Evolutionary conservation across 23 tunicate genomes (phyloP).

Genomic region (Oikopleura dioica): DNA sequence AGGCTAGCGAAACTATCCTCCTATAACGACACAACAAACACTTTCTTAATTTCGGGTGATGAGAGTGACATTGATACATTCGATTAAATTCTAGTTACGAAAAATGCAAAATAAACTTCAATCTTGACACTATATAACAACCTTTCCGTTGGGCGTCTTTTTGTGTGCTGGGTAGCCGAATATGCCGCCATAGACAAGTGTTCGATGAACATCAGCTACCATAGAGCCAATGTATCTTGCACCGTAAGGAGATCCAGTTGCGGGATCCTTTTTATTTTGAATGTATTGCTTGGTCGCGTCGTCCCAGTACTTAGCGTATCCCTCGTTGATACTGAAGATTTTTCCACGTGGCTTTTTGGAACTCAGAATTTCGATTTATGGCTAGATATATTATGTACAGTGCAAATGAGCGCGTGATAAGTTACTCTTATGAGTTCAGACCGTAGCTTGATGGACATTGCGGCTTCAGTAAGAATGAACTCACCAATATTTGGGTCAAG

Average conservation of each 20-base stretch:
- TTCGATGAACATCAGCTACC: conserved; percentile 94
- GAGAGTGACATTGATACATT: background rate
- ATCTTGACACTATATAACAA: background rate
- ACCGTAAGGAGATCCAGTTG: conserved; percentile 54
- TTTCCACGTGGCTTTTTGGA: too few relatives aligned
- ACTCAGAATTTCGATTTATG: too few relatives aligned
- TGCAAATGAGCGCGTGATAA: too few relatives aligned
- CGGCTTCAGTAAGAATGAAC: conserved; percentile 39
- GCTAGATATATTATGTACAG: too few relatives aligned
- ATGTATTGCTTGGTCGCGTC: conserved; percentile 57
- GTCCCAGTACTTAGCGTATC: conserved; percentile 78
- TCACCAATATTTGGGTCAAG: conserved; percentile 89
- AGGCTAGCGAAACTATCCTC: background rate
- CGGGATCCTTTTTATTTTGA: conserved; percentile 55
- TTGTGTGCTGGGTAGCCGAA: conserved; percentile 76
- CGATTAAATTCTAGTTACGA: background rate
- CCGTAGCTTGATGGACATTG: conserved; percentile 35
- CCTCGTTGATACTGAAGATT: conserved; percentile 86
- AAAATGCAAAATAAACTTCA: background rate
- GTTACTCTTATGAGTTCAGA: too few relatives aligned
- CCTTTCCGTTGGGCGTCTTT: conserved; percentile 64
- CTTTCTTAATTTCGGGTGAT: background rate
- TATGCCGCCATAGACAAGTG: conserved; percentile 78
- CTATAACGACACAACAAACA: background rate
- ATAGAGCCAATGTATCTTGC: conserved; percentile 87